Evolutionary conservation across 2,888 invertebrate genomes (phyloP), one percentile per base, ranked within the genome.

Genomic region (Ophonus ardosiacus): DNA sequence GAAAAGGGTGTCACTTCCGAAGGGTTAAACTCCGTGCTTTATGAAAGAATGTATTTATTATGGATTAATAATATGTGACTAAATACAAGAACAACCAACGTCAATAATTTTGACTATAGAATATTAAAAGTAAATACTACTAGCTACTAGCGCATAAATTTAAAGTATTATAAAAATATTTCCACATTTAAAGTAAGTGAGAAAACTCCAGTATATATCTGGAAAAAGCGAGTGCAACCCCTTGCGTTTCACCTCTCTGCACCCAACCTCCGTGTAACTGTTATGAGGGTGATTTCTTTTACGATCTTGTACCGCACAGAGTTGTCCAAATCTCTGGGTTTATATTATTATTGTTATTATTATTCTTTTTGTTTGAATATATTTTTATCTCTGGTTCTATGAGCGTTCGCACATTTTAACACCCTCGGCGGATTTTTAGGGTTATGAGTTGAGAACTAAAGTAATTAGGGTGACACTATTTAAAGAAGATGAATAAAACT

Each of bases 341-440:
- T 78, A 78, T 82, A 78, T 78, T 78, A 84, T 84, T 84, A 84
- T 84, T 84, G 65, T 84, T 84, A 78, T 84, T 84, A 78, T 78
- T 76, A 84, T 84, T 78, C 78, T 84, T 84, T 78, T 84, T 84
- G 84, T 84, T 84, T 84, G 78, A 84, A 78, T 78, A 78, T 61
- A 78, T 76, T 76, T 76, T 76, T 83, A 76, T 74, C 61, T 83
- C 43, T 74, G 74, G 40, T 63, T 24, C 31, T 17, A 61, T 40
- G 63, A 71, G 51, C 51, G 21, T 76, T 78, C 78, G 56, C 78
- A 57, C 78, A 57, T 78, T 78, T 78, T 74, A 40, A 74, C 40
- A 74, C 18, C 43, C 40, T 74, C 43, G 15, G n/a, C 15, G n/a
- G 15, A n/a, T 10, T 74, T 74, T 74, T 18, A 74, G 43, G 40